Percentiles rank a stretch among this genome's conserved stretches.
Conservation (phyloP, 2,113 vertebrate genomes). For the Struthio camelus region DNA sequence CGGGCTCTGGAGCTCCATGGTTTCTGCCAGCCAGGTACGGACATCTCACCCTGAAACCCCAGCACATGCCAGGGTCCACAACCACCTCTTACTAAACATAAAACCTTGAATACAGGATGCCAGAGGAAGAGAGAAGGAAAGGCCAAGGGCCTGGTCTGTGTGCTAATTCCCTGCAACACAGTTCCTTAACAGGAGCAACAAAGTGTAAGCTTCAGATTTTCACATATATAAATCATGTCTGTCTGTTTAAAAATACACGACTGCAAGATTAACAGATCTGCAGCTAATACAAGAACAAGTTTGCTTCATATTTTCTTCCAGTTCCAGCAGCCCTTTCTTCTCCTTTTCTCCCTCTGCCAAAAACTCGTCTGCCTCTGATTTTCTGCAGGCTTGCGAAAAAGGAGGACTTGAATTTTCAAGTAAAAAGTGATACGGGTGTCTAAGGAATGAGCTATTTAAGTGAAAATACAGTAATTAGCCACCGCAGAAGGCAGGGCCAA, state of each 20-base stretch:
- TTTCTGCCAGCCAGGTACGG: not conserved
- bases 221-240: not conserved
- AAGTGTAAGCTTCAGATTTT: not conserved
- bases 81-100: not conserved
- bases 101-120: not conserved
- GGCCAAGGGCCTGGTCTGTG: not conserved
- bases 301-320: not conserved
- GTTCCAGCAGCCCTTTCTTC: not conserved
- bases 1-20: rapidly evolving
- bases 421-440: not conserved
- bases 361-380: not conserved
- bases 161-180: not conserved
- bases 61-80: not conserved
- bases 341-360: not conserved
- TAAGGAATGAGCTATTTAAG: not conserved
- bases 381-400: not conserved
- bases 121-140: not conserved
- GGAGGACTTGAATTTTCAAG: not conserved
- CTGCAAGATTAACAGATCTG: not conserved
- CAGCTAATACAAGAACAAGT: not conserved
- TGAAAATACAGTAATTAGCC: not conserved
- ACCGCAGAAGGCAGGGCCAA: not conserved
- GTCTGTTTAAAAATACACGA: not conserved
- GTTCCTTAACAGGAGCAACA: not conserved
- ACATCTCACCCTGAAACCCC: not conserved